These are phyloP conservation scores for Labeo catla DNA, from an alignment of 2,113 vertebrate species.

Conservation along the genomic window DNA sequence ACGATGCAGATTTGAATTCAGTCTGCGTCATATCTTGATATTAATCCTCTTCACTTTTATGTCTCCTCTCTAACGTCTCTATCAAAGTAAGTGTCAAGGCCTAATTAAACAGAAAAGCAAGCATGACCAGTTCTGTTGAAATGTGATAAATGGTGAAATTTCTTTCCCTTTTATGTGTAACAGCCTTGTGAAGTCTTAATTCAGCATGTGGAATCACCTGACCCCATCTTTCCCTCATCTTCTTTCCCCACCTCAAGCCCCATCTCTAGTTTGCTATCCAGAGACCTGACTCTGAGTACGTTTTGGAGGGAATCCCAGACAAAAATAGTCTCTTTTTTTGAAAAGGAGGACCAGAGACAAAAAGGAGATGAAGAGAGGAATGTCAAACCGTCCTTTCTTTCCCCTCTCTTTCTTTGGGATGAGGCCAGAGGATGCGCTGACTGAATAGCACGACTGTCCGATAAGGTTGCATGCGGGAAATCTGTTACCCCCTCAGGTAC, in stretches of 20 bases:
- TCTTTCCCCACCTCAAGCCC: conserved; percentile 34
- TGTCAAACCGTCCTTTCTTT: conserved; percentile 51
- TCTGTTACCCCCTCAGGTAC: conserved; percentile 57
- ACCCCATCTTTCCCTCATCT: conserved; percentile 11
- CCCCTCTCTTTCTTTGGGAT: conserved; percentile 44
- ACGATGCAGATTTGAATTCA: not conserved
- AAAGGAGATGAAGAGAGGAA: conserved; percentile 46
- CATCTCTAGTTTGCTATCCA: conserved; percentile 45
- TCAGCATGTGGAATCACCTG: conserved; percentile 56
- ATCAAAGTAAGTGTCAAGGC: no score
- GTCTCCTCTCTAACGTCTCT: no score
- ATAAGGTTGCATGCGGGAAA: conserved; percentile 63
- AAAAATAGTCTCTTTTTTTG: conserved; percentile 52
- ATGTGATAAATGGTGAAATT: conserved; percentile 31
- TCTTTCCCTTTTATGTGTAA: not conserved
- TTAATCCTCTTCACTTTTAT: no score
- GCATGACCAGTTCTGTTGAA: conserved; percentile 13
- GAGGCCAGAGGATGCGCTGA: conserved; percentile 59
- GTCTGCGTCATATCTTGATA: conserved; percentile 35
- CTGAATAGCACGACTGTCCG: conserved; percentile 73
- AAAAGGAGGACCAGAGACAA: conserved; percentile 37
- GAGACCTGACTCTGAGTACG: conserved; percentile 40
- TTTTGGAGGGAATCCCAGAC: conserved; percentile 55
- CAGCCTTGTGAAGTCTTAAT: conserved; percentile 31
- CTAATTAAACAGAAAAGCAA: conserved; percentile 42